Conservation (phyloP, 2,797 vertebrate genomes). For the Tarsius wallacei region DNA sequence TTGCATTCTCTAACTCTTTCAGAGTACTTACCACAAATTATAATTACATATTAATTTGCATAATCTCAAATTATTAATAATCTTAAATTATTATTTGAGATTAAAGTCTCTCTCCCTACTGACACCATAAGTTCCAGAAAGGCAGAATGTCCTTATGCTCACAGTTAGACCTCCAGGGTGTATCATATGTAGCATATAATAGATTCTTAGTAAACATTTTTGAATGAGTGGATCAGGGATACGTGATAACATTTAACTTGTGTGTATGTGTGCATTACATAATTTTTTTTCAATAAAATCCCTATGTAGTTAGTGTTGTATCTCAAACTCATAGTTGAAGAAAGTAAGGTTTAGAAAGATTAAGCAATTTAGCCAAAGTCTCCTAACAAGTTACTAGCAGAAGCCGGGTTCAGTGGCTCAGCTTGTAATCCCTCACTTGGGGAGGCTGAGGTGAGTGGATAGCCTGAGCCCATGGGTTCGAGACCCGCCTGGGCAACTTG, state of each 20-base stretch:
- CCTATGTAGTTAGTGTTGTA: background rate
- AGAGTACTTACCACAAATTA: background rate
- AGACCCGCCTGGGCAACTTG: too few species aligned
- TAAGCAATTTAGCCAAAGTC: background rate
- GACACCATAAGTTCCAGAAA: background rate
- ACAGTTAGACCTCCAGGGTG: background rate
- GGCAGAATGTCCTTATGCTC: background rate
- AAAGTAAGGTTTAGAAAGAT: background rate
- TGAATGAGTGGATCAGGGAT: background rate
- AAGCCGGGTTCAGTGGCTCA: too few species aligned
- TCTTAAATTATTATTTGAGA: background rate
- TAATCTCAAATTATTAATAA: background rate
- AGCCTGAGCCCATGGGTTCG: too few species aligned
- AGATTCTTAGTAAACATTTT: background rate
- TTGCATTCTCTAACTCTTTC: background rate
- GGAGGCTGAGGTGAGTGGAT: too few species aligned
- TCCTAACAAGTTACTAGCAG: background rate
- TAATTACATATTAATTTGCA: background rate
- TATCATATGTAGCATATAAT: background rate
- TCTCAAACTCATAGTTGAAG: background rate
- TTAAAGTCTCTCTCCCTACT: background rate
- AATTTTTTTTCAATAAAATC: conserved; percentile 47
- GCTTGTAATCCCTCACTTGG: too few species aligned
- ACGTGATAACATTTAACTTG: background rate
- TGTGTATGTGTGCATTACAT: background rate